Conservation (phyloP, 2,888 invertebrate species). For the Drosophila meridionalis region DNA sequence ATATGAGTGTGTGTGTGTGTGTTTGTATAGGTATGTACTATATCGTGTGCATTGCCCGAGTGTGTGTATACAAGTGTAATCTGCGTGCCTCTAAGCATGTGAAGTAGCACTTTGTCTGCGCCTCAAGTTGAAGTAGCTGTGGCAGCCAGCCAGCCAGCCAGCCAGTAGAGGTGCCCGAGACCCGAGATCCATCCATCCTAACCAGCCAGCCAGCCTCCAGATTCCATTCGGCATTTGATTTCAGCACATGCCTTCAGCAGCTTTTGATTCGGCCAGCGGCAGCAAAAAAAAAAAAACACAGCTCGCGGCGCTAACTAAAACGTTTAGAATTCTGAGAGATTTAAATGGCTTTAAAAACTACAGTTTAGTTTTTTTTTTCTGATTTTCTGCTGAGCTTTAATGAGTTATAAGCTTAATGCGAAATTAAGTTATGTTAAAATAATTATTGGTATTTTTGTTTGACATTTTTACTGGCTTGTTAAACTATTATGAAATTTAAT, state of each 20-base stretch:
- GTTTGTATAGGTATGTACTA: slow-evolving; percentile 14
- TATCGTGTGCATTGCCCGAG: slow-evolving; percentile 20
- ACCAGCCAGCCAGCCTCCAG: slow-evolving; percentile 12
- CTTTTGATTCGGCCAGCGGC: slow-evolving; percentile 7
- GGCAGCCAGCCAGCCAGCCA: slow-evolving; percentile 47
- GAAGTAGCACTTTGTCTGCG: slow-evolving; percentile 75
- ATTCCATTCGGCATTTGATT: slow-evolving; percentile 31
- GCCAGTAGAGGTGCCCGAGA: slow-evolving; percentile 19
- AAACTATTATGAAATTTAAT: neutral
- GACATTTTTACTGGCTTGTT: neutral
- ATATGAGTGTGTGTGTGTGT: neutral
- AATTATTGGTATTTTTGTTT: neutral
- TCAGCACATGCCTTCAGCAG: slow-evolving; percentile 28
- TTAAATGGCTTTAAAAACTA: slow-evolving; percentile 10
- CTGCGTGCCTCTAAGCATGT: slow-evolving; percentile 67
- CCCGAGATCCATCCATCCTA: slow-evolving; percentile 8
- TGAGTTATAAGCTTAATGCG: neutral
- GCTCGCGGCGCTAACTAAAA: slow-evolving; percentile 23
- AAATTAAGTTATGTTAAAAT: neutral
- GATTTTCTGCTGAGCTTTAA: neutral
- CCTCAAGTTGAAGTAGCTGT: slow-evolving; percentile 64
- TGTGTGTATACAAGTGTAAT: slow-evolving; percentile 62
- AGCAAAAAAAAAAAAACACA: neutral
- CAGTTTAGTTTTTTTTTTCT: neutral
- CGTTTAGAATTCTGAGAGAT: neutral